Conservation (phyloP, 2,888 invertebrate species). For the Sialis fuliginosa region DNA sequence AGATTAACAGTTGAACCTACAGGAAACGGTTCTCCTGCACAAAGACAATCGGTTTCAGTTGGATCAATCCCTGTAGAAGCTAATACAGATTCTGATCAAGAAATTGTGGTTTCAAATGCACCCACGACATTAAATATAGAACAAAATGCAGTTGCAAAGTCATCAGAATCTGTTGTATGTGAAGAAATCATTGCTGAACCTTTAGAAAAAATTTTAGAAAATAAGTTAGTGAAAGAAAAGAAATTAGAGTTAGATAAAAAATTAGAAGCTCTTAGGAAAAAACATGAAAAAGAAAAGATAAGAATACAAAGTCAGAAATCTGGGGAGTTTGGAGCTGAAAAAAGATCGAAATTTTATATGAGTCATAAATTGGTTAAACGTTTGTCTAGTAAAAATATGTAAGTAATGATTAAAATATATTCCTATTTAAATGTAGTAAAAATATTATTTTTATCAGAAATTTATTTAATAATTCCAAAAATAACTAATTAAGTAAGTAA, state of each 20-base stretch:
- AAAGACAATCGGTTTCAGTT: constrained; percentile 21
- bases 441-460: neutral
- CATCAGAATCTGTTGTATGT: constrained; percentile 24
- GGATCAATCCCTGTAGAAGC: constrained; percentile 8
- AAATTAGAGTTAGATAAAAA: constrained; percentile 74
- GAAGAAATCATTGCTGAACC: constrained; percentile 57
- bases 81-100: constrained; percentile 7
- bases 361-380: constrained; percentile 58
- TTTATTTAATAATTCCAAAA: neutral
- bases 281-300: constrained; percentile 59
- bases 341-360: constrained; percentile 54
- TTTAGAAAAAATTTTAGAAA: constrained; percentile 59
- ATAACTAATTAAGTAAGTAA: neutral
- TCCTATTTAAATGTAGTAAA: neutral
- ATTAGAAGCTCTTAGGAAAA: constrained; percentile 61
- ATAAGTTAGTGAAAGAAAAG: constrained; percentile 70
- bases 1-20: constrained; percentile 14
- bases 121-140: constrained; percentile 12
- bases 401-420: constrained; percentile 22
- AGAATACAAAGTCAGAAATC: constrained; percentile 38
- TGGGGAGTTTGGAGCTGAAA: constrained; percentile 39
- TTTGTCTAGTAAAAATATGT: constrained; percentile 64
- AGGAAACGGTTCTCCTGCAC: constrained; percentile 30
- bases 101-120: constrained; percentile 7
- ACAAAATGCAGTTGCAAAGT: constrained; percentile 18